Conservation (phyloP, 2,113 vertebrate genomes). For the Odontophorus gujanensis region DNA sequence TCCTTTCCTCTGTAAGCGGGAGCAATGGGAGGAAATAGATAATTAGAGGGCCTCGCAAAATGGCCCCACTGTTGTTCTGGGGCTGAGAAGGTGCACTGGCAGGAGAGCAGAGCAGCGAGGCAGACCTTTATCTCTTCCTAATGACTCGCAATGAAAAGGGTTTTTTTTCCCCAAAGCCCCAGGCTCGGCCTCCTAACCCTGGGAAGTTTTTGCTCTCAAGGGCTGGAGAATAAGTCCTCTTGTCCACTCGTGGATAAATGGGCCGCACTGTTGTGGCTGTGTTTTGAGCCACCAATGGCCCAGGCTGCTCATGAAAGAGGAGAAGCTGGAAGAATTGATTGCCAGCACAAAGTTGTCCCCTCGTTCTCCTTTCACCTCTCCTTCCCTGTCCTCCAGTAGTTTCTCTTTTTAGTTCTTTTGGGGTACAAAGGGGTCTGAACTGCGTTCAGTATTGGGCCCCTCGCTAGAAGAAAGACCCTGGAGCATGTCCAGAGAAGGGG, state of each 20-base stretch:
- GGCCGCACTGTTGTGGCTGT: conserved; percentile 3
- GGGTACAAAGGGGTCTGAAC: neutral
- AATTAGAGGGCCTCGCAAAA: conserved; percentile 45
- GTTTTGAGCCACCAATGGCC: neutral
- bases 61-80: conserved; percentile 28
- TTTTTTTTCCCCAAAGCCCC: neutral
- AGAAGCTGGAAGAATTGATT: conserved; percentile 18
- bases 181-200: conserved; percentile 32
- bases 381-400: neutral
- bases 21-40: conserved; percentile 46
- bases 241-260: conserved; percentile 55
- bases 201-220: conserved; percentile 67
- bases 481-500: no score
- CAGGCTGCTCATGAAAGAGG: conserved; percentile 24
- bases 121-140: conserved; percentile 68
- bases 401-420: neutral
- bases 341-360: neutral
- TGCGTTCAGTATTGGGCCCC: no score
- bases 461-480: no score
- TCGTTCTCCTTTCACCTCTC: neutral
- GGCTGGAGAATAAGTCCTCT: conserved; percentile 42
- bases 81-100: conserved; percentile 26
- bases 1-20: neutral
- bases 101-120: neutral
- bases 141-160: conserved; percentile 55